phyloP scores from a whole-genome alignment of 2,888 invertebrate genomes.

The Tinea pellionella region DNA sequence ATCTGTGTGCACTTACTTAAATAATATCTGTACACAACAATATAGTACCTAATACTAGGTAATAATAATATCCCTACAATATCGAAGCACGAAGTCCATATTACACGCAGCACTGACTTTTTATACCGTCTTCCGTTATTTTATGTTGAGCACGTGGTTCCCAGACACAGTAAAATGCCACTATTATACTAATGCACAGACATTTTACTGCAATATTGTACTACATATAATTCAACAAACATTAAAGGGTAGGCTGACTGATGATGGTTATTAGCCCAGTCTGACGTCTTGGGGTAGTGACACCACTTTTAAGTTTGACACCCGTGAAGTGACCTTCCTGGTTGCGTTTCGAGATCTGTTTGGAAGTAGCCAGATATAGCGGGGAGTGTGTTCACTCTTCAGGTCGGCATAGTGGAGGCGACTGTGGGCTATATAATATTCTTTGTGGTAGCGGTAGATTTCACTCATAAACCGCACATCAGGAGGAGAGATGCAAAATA shows the following conservation, averaged over 20 bases:
- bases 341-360: too few species aligned
- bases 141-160: conserved; percentile 18
- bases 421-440: too few species aligned
- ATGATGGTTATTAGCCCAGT: too few species aligned
- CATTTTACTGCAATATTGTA: not conserved
- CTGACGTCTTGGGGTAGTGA: too few species aligned
- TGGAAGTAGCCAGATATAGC: too few species aligned
- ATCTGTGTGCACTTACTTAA: too few species aligned
- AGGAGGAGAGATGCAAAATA: not conserved
- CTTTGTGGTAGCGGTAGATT: too few species aligned
- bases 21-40: not conserved
- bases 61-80: not conserved
- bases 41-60: not conserved
- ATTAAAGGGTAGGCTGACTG: too few species aligned
- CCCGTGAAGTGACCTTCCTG: too few species aligned
- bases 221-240: not conserved
- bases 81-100: conserved; percentile 18
- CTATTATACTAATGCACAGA: not conserved
- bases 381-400: too few species aligned
- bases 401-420: too few species aligned
- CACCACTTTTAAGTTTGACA: too few species aligned
- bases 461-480: not conserved
- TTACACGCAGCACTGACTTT: conserved; percentile 18
- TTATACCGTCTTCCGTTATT: conserved; percentile 18
- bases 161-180: not conserved